A percentile compares a stretch with the other conserved stretches of the same genome.
Conservation (phyloP, 2,113 vertebrate species). For the Oncorhynchus nerka region DNA sequence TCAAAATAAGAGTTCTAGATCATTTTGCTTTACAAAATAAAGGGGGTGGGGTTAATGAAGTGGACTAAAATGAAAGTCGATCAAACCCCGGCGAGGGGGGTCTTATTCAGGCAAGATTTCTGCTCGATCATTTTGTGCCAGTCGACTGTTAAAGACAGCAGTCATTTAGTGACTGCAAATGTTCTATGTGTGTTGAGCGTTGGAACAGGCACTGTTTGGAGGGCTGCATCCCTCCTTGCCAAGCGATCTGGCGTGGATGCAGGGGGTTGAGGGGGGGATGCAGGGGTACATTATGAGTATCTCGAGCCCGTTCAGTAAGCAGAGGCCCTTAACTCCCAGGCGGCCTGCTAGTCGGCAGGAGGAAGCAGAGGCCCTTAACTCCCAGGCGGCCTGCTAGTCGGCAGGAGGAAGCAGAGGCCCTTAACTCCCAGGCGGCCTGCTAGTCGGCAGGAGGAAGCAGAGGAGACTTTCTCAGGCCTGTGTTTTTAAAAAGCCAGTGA, state of each 20-base stretch:
- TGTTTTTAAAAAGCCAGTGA: constrained; percentile 58
- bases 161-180: constrained; percentile 21
- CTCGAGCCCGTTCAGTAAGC: background rate
- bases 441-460: background rate
- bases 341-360: background rate
- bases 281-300: background rate
- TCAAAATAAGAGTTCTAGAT: background rate
- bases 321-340: background rate
- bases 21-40: too few species aligned
- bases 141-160: background rate
- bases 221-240: constrained; percentile 2
- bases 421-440: background rate
- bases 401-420: background rate
- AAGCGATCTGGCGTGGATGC: background rate
- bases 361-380: background rate
- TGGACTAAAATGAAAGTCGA: too few species aligned
- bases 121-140: background rate
- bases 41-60: too few species aligned
- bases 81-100: too few species aligned
- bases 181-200: constrained; percentile 8
- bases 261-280: background rate
- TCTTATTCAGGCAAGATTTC: background rate
- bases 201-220: constrained; percentile 48
- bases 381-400: background rate
- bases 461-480: constrained; percentile 35